A percentile compares a stretch with the other conserved stretches of the same genome.
phyloP scores from a whole-genome alignment of 2,113 vertebrate species.

The Jacana jacana region DNA sequence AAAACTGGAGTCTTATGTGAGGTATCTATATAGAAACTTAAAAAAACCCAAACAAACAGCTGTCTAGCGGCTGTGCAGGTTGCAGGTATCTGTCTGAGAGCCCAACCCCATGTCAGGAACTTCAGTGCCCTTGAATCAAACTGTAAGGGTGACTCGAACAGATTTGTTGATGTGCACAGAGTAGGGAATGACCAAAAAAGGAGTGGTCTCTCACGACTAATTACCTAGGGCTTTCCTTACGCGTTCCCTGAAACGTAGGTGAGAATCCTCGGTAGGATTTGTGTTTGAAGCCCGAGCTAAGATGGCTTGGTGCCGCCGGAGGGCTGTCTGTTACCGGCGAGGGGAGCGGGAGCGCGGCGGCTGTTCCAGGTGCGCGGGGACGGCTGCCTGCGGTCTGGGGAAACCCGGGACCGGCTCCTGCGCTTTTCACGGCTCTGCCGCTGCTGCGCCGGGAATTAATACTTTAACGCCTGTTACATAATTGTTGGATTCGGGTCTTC shows the following conservation, averaged over 20 bases:
- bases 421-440: background rate
- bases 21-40: background rate
- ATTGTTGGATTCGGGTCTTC: background rate
- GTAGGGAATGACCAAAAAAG: background rate
- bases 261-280: background rate
- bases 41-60: background rate
- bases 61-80: background rate
- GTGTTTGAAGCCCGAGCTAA: background rate
- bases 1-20: background rate
- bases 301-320: conserved; percentile 5
- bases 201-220: background rate
- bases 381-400: background rate
- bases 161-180: background rate
- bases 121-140: conserved; percentile 15
- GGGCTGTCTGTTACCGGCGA: background rate
- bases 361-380: background rate
- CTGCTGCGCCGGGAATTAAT: background rate
- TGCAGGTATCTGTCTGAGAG: conserved; percentile 1
- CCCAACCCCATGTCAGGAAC: background rate
- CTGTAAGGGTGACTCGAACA: background rate
- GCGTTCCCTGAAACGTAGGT: background rate
- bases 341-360: background rate
- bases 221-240: background rate
- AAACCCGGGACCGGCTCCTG: background rate
- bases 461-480: conserved; percentile 24